Conservation (phyloP, 2,888 invertebrate genomes). For the Syrista parreyssii region DNA sequence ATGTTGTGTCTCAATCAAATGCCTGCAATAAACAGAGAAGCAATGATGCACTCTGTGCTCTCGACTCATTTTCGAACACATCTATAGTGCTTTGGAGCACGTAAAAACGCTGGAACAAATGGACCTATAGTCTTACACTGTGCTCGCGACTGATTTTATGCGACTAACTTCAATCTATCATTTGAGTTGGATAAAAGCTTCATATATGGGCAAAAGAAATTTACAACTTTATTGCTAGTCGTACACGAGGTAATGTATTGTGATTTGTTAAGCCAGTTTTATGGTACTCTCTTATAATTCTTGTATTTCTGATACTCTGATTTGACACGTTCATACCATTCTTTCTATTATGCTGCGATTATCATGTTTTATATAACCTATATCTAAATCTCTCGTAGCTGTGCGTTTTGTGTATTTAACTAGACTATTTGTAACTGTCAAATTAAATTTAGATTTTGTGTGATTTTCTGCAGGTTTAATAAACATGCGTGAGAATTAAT, state of each 20-base stretch:
- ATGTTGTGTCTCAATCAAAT: no score
- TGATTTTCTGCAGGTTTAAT: slow-evolving; percentile 9
- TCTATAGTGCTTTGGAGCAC: no score
- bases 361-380: slow-evolving; percentile 22
- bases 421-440: neutral
- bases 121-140: no score
- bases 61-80: no score
- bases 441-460: neutral
- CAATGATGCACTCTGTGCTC: no score
- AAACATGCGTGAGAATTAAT: slow-evolving; percentile 12
- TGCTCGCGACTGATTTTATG: slow-evolving; percentile 3
- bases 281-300: neutral
- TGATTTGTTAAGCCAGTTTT: slow-evolving; percentile 7
- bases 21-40: no score
- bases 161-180: slow-evolving; percentile 42
- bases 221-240: slow-evolving; percentile 28
- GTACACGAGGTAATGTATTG: slow-evolving; percentile 24
- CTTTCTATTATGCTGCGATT: neutral
- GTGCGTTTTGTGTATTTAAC: slow-evolving; percentile 1
- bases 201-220: slow-evolving; percentile 55
- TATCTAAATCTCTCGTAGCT: slow-evolving; percentile 1
- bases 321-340: neutral
- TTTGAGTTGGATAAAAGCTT: slow-evolving; percentile 54
- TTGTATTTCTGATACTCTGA: neutral
- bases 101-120: no score